Conservation (phyloP, 2,797 vertebrate species). For the Leucoraja ocellata region DNA sequence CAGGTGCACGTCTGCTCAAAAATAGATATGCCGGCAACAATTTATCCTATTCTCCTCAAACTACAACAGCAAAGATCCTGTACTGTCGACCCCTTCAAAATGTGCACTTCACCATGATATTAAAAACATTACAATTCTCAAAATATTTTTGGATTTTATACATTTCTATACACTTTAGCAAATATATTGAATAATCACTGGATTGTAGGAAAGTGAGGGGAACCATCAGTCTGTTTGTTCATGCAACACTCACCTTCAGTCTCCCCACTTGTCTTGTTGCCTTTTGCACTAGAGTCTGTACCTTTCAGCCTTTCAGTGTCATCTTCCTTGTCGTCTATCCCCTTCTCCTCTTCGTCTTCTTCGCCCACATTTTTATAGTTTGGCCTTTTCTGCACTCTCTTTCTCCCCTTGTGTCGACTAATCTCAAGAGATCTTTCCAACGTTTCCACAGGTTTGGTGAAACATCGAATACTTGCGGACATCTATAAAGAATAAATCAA, state of each 20-base stretch:
- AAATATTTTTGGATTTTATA: background rate
- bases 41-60: background rate
- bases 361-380: constrained; percentile 98
- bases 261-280: constrained; percentile 80
- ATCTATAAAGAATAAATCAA: constrained; percentile 54
- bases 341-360: constrained; percentile 81
- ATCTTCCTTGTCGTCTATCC: constrained; percentile 63
- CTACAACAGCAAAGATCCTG: background rate
- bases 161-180: background rate
- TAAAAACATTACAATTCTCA: background rate
- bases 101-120: background rate
- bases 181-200: constrained; percentile 16
- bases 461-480: constrained; percentile 74
- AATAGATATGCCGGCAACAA: background rate
- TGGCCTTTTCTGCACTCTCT: constrained; percentile 81
- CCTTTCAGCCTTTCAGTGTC: constrained; percentile 79
- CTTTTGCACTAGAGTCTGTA: constrained; percentile 81
- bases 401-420: constrained; percentile 82
- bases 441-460: constrained; percentile 83
- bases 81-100: background rate
- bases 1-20: background rate
- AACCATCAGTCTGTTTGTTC: background rate
- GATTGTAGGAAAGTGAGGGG: constrained; percentile 36
- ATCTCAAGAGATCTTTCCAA: constrained; percentile 91
- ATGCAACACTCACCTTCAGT: constrained; percentile 78